Conservation (phyloP, 1,140 invertebrate genomes). For the Formica exsecta region DNA sequence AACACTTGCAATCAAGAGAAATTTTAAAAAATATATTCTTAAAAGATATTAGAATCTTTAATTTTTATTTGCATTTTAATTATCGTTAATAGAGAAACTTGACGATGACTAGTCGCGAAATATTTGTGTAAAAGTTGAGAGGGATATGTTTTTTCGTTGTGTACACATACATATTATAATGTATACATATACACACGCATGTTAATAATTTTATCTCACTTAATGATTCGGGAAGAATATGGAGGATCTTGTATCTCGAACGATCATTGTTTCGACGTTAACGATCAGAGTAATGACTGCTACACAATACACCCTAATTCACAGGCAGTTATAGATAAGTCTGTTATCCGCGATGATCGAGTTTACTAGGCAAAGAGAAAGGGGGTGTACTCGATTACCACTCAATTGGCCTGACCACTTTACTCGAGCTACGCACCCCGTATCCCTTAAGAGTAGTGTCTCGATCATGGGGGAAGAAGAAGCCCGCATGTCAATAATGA, state of each 20-base stretch:
- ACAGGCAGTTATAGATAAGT: conserved; percentile 74
- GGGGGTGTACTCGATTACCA: conserved; percentile 76
- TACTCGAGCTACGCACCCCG: conserved; percentile 48
- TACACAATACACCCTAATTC: conserved; percentile 77
- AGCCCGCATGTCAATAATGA: conserved; percentile 61
- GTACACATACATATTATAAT: too few species aligned
- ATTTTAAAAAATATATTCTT: not conserved
- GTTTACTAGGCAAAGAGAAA: conserved; percentile 30
- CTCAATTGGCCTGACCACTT: conserved; percentile 76
- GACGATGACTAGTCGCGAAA: not conserved
- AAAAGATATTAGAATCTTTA: not conserved
- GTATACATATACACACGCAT: too few species aligned
- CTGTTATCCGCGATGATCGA: conserved; percentile 77
- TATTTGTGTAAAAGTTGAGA: not conserved
- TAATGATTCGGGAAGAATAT: not conserved
- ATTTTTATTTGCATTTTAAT: not conserved
- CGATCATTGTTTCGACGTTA: conserved; percentile 58
- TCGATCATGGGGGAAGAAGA: conserved; percentile 1
- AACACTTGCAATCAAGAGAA: not conserved
- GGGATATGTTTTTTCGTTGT: not conserved
- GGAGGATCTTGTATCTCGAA: not conserved
- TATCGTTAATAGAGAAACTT: not conserved
- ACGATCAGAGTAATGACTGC: conserved; percentile 44
- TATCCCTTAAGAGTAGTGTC: conserved; percentile 26
- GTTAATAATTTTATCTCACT: conserved; percentile 44